Evolutionary conservation across 2,888 invertebrate species (phyloP).

Genomic region (Dioctria linearis): DNA sequence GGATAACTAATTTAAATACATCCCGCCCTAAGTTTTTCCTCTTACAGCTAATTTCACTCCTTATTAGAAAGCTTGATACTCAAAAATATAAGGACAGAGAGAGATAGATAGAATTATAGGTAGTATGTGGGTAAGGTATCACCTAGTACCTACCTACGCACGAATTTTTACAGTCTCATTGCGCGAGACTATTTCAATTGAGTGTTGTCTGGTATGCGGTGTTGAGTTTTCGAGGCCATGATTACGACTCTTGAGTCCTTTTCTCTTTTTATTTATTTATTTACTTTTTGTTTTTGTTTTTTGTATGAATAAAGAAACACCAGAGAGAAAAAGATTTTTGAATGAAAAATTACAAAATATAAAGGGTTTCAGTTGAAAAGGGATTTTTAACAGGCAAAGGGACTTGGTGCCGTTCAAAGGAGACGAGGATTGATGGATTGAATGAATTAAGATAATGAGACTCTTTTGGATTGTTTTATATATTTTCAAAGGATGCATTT

Average conservation of each 20-base stretch:
- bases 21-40: too few relatives aligned
- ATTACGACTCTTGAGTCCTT: conserved; percentile 3
- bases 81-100: too few relatives aligned
- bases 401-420: conserved; percentile 1
- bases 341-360: conserved; percentile 26
- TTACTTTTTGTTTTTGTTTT: not conserved
- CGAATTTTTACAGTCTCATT: not conserved
- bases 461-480: not conserved
- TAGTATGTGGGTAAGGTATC: not conserved
- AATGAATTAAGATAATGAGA: conserved; percentile 31
- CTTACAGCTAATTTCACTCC: too few relatives aligned
- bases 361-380: conserved; percentile 25
- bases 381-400: not conserved
- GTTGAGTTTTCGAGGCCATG: conserved; percentile 26
- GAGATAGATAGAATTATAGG: too few relatives aligned
- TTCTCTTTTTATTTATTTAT: not conserved
- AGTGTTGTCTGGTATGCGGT: conserved; percentile 28
- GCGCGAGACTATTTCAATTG: not conserved
- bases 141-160: not conserved
- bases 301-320: conserved; percentile 2
- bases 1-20: too few relatives aligned
- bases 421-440: conserved; percentile 35
- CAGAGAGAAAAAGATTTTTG: not conserved
- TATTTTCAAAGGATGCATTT: conserved; percentile 14
- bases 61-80: too few relatives aligned